These are phyloP conservation scores for Hippoglossus stenolepis DNA, from an alignment of 2,113 vertebrate species.

Conservation along the genomic window DNA sequence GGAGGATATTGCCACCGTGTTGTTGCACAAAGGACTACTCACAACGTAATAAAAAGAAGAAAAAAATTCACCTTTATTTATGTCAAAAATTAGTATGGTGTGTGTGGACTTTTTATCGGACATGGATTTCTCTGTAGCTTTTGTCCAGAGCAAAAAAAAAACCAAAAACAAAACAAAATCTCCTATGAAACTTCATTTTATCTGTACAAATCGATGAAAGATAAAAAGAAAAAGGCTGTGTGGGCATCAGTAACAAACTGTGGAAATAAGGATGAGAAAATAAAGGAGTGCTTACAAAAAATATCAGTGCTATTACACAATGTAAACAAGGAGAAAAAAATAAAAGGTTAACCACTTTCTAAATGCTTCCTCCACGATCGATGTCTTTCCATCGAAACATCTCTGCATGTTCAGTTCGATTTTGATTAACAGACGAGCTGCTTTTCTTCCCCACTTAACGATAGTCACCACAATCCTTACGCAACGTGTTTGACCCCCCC, in stretches of 20 bases:
- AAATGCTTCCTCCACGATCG: constrained; percentile 47
- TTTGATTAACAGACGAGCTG: neutral
- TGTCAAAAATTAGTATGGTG: constrained; percentile 68
- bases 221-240: constrained; percentile 25
- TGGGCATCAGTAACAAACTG: constrained; percentile 52
- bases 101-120: constrained; percentile 73
- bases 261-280: constrained; percentile 35
- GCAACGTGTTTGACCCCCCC: neutral
- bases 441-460: neutral
- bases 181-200: constrained; percentile 64
- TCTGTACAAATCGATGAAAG: constrained; percentile 74
- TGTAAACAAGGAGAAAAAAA: constrained; percentile 49
- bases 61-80: constrained; percentile 72
- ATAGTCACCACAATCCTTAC: constrained; percentile 16
- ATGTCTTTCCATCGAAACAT: constrained; percentile 17
- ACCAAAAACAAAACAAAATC: constrained; percentile 47
- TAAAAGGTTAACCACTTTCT: constrained; percentile 47
- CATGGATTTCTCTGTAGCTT: constrained; percentile 53
- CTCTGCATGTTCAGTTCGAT: neutral
- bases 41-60: constrained; percentile 41
- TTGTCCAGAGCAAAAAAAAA: constrained; percentile 43
- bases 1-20: constrained; percentile 9
- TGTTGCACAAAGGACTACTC: constrained; percentile 59
- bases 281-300: constrained; percentile 59
- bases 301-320: constrained; percentile 66